Evolutionary conservation across 2,113 vertebrate species (phyloP).

Genomic region (Xyliphius kryptos): DNA sequence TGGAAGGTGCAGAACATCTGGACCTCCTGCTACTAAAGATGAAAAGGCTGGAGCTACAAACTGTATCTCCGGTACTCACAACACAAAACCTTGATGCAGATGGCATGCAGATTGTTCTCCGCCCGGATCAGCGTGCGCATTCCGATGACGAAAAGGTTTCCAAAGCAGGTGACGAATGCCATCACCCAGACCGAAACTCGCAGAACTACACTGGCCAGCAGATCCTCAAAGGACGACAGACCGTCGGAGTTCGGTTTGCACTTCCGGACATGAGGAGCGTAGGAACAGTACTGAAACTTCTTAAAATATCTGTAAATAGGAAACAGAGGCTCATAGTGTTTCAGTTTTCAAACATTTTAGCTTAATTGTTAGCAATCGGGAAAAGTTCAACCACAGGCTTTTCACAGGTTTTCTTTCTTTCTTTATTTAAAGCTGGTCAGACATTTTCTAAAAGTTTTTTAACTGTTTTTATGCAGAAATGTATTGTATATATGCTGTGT

Average conservation of each 20-base stretch:
- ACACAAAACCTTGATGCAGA: constrained; percentile 79
- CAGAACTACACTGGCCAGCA: constrained; percentile 73
- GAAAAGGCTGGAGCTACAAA: not conserved
- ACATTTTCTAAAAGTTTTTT: too few relatives aligned
- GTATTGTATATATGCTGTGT: too few relatives aligned
- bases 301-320: constrained; percentile 70
- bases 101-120: constrained; percentile 73
- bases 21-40: not conserved
- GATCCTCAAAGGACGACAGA: constrained; percentile 80
- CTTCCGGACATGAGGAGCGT: constrained; percentile 69
- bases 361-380: too few relatives aligned
- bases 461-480: too few relatives aligned
- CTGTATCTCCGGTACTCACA: constrained; percentile 56
- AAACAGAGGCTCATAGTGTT: not conserved
- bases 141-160: constrained; percentile 77
- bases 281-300: constrained; percentile 77
- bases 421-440: too few relatives aligned
- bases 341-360: too few relatives aligned
- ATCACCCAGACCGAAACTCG: constrained; percentile 79
- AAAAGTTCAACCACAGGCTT: too few relatives aligned
- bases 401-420: too few relatives aligned
- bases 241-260: constrained; percentile 77
- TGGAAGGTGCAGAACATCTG: too few relatives aligned
- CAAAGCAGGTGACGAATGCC: constrained; percentile 76
- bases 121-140: constrained; percentile 76